Base-by-base conservation (phyloP, 2,113 vertebrate species). In the Ivindomyrus marchei region DNA sequence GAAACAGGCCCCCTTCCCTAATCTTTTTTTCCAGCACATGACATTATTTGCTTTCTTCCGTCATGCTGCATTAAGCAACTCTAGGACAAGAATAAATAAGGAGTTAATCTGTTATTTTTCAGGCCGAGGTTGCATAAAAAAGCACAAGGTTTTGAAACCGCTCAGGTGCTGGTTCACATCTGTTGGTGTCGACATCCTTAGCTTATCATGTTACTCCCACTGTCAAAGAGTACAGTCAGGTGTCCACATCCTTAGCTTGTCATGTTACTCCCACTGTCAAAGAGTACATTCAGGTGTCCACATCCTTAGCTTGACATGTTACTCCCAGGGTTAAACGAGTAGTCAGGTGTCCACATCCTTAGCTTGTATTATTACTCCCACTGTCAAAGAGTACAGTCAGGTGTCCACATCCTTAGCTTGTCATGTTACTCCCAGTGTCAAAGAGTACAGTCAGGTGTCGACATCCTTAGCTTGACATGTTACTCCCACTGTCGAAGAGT, bases 81-180 rank as follows among this genome's bases (percentile, higher is more conserved):
- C n/a, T 36, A 27, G 66, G 31, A 74, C 13, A 5, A 15, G 24
- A 70, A 70, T 39, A 11, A 27, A 27, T 66, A 83, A 27, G 36
- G 88, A 86, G 47, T 58, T n/a, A 77, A 70, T 19, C 36, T 46
- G 85, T 86, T 83, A 85, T 92, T 70, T 77, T 88, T 49, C 19
- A 42, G 21, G 36, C 80, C 17, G 3, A 42, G 45, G 83, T 46
- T 24, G 46, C 42, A n/a, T 9, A 46, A 74, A 46, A 85, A 46
- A 49, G 24, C 36, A 21, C 15, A 42, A 45, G 80, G 42, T 42
- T 74, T 39, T 46, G 42, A 46, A 27, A 27, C 9, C 13, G 17
- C 3, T 42, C 45, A 46, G 83, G 19, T 45, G 21, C 83, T 17
- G 83, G 21, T 85, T 10, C 83, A 85, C 83, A 85, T 85, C 21